phyloP scores from a whole-genome alignment of 2,888 invertebrate genomes.

The Polyommatus iphigenia region DNA sequence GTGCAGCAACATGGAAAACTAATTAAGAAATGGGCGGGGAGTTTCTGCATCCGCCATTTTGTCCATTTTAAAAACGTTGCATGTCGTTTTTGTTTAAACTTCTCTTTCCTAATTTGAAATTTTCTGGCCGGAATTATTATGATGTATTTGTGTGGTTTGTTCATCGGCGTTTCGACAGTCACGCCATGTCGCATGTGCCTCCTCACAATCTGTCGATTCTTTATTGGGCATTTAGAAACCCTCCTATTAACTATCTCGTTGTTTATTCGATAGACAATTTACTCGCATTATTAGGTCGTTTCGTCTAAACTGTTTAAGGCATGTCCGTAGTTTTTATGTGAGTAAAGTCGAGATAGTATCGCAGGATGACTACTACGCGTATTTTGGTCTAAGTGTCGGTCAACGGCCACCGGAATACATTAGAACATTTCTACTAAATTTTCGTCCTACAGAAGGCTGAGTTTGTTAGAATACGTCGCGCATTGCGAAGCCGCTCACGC shows the following conservation, averaged over 20 bases:
- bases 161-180: constrained; percentile 75
- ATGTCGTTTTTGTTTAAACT: constrained; percentile 41
- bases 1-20: constrained; percentile 77
- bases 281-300: not conserved
- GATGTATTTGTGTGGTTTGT: constrained; percentile 72
- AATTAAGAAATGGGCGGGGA: constrained; percentile 75
- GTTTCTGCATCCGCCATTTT: constrained; percentile 64
- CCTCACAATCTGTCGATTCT: constrained; percentile 66
- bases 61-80: constrained; percentile 52
- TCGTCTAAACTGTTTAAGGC: not conserved
- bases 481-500: constrained; percentile 74
- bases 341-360: constrained; percentile 19
- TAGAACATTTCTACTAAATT: constrained; percentile 80
- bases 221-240: constrained; percentile 68
- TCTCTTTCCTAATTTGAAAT: constrained; percentile 13
- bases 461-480: constrained; percentile 75
- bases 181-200: constrained; percentile 76
- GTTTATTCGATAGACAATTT: constrained; percentile 46
- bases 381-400: constrained; percentile 61
- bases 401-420: constrained; percentile 77
- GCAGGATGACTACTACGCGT: constrained; percentile 29
- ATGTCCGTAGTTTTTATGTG: not conserved
- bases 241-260: constrained; percentile 55
- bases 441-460: constrained; percentile 80
- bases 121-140: constrained; percentile 54